Base-by-base conservation (phyloP, 2,888 invertebrate genomes). In the Seladonia tumulorum region DNA sequence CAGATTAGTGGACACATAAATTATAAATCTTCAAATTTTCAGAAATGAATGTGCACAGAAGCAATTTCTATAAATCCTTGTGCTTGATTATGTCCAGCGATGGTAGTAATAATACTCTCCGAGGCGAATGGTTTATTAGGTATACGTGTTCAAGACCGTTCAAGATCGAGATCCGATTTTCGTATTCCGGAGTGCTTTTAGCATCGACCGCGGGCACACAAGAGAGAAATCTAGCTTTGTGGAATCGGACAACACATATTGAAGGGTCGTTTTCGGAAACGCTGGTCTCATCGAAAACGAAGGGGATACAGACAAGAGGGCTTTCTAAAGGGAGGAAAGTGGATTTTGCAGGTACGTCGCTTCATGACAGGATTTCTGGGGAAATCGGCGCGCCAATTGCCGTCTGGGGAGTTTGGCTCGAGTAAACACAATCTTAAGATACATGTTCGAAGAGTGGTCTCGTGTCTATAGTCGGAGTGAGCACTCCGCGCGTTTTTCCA, bases 321-420 rank as follows among this genome's bases (percentile, higher is more conserved):
- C 71, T 29, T 57, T 39, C 75, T 42, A 63, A 71, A 72, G 79
- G 76, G 70, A 76, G 60, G 73, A 71, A 79, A 83, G 83, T 88
- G 79, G 81, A 88, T 87, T 87, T 82, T 74, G 80, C 70, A 82
- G 82, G 83, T 83, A 73, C 45, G 71, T 49, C 74, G 81, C 85
- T 77, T 68, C 78, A 74, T 75, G 87, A 75, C 75, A 53, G 79
- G 79, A 87, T 81, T 84, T 82, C 83, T 57, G 45, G 42, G 71
- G 78, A 76, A 86, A 89, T 83, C 76, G 83, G 39, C 80, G 76
- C 71, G 82, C 73, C 87, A 78, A 87, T 83, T 82, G 35, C 45
- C 63, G 70, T 53, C 74, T 70, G 22, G 57, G 68, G 81, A 86
- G 78, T 83, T 86, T 82, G 72, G 72, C 72, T 76, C 63, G 86